These are phyloP conservation scores for Rhopalosiphum padi DNA, from an alignment of 1,140 invertebrate species.

Conservation along the genomic window DNA sequence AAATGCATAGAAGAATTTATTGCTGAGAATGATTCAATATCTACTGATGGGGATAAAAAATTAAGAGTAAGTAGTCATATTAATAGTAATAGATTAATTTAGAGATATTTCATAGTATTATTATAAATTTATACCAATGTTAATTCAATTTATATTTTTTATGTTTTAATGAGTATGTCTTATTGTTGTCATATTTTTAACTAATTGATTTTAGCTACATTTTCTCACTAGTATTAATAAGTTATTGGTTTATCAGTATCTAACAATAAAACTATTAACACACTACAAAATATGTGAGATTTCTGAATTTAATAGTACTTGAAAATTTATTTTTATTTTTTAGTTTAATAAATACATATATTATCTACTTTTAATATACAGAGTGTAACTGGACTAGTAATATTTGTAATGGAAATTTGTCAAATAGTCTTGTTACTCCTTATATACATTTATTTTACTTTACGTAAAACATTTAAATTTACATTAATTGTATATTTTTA, in stretches of 20 bases:
- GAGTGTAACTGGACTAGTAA: no score
- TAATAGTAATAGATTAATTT: background rate
- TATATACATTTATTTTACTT: no score
- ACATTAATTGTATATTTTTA: no score
- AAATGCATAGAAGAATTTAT: conserved; percentile 47
- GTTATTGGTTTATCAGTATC: background rate
- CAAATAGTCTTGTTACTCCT: no score
- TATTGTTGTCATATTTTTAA: background rate
- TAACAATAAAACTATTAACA: background rate
- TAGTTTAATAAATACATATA: no score
- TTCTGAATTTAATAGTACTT: no score
- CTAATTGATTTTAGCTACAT: background rate
- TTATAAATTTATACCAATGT: background rate
- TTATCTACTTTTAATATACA: no score
- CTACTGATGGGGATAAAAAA: background rate
- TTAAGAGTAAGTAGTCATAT: conserved; percentile 33
- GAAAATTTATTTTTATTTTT: no score
- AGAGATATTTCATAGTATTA: background rate
- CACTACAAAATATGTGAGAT: no score
- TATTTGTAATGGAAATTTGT: no score
- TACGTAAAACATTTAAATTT: no score
- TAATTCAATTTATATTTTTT: background rate
- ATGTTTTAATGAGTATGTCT: background rate
- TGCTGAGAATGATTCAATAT: conserved; percentile 43
- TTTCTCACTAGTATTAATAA: background rate